Evolutionary conservation across 2,888 invertebrate genomes (phyloP), one percentile per base, ranked within the genome.

Genomic region (Drosophila prolongata): DNA sequence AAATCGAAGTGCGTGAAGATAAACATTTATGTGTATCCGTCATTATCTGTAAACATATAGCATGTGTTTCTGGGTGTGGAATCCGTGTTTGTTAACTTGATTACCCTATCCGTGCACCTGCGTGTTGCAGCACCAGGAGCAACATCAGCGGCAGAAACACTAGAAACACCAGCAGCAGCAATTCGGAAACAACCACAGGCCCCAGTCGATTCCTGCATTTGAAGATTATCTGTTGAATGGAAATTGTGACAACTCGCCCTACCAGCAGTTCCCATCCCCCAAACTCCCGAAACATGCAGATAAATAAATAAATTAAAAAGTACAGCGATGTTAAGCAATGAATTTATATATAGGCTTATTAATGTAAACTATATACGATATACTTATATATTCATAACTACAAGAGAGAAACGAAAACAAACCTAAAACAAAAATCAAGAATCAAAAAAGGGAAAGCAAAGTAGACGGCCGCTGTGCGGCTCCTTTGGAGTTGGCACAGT

Each of bases 281-380:
- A 27, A 37, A 27, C 5, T 27, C 40, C 30, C 8, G 50, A 62
- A 43, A 24, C 46, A 47, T 70, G 69, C 35, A 71, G 19, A 43
- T 49, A 61, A 70, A 62, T 19, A 56, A 64, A 54, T 67, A 44
- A 65, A 66, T 53, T 46, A 67, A 76, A 52, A 58, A 72, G 72
- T 80, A 80, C 86, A 82, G 88, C 86, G 86, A 88, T 76, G 66
- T 81, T 72, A 85, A 81, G 76, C 82, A 81, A 84, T 88, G 88
- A 86, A 84, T 83, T 86, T 86, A 88, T 80, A 78, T 80, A 62
- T 76, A 78, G 80, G 68, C 76, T 75, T 82, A 82, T 68, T 75
- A 74, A 58, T 79, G 86, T 81, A 85, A 77, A 82, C 85, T 87
- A 78, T 76, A 82, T 71, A 81, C 69, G 59, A 80, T 80, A 80